Percentiles rank a stretch among this genome's conserved stretches.
Conservation (phyloP, 2,888 invertebrate genomes). For the Antheraea yamamai region DNA sequence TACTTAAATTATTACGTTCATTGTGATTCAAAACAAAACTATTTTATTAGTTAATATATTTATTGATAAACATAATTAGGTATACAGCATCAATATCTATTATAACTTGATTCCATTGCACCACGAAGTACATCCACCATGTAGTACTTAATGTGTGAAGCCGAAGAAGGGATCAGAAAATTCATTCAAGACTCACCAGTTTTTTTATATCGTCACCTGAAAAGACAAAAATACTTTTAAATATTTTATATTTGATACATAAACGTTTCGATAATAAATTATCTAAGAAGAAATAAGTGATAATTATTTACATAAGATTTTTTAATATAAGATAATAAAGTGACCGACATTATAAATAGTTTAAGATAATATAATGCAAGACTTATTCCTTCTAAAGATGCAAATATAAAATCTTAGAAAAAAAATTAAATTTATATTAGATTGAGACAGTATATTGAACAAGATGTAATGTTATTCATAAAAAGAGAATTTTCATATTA, state of each 20-base stretch:
- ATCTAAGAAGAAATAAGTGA: neutral
- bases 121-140: neutral
- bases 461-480: neutral
- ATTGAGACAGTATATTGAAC: neutral
- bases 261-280: neutral
- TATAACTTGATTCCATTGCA: neutral
- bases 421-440: neutral
- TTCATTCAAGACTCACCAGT: constrained; percentile 14
- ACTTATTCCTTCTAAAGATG: neutral
- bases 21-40: neutral
- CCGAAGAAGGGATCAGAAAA: neutral
- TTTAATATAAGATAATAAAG: neutral
- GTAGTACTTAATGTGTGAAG: neutral
- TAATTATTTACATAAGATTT: neutral
- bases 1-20: neutral
- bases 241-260: neutral
- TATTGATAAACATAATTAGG: neutral
- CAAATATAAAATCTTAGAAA: neutral
- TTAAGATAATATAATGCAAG: neutral
- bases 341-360: neutral
- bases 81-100: neutral
- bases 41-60: neutral
- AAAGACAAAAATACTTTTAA: constrained; percentile 8
- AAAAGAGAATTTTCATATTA: neutral
- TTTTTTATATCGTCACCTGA: constrained; percentile 15